Conservation (phyloP, 2,113 vertebrate genomes). For the Vulpes lagopus region DNA sequence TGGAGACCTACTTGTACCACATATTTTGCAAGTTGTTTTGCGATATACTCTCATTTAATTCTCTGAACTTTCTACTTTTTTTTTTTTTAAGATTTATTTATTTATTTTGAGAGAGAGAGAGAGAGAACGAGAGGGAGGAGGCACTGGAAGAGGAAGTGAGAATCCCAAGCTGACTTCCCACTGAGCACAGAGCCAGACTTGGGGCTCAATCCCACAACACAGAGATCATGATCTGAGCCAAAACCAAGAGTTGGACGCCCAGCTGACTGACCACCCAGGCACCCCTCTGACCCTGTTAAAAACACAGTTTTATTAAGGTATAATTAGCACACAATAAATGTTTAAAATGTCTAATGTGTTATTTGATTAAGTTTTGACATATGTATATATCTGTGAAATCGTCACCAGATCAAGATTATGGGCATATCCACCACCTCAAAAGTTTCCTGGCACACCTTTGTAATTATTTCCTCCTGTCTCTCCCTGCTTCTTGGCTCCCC, state of each 20-base stretch:
- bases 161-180: not conserved
- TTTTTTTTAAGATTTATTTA: not conserved
- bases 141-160: not conserved
- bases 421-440: not conserved
- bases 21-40: not conserved
- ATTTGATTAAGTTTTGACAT: not conserved
- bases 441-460: not conserved
- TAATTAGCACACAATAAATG: not conserved
- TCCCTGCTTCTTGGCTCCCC: not conserved
- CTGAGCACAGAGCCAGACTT: not conserved
- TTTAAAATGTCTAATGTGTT: not conserved
- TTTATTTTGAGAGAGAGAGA: not conserved
- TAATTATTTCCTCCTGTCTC: not conserved
- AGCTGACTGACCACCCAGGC: not conserved
- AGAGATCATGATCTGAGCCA: not conserved
- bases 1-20: not conserved
- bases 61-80: not conserved
- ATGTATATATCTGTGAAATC: not conserved
- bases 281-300: not conserved
- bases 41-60: slow-evolving; percentile 11
- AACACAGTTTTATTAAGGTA: not conserved
- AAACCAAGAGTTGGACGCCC: not conserved
- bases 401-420: not conserved
- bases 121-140: not conserved
- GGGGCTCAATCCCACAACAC: not conserved